A percentile compares a stretch with the other conserved stretches of the same genome.
Evolutionary conservation across 2,797 vertebrate genomes (phyloP).

Genomic region (Artibeus lituratus): DNA sequence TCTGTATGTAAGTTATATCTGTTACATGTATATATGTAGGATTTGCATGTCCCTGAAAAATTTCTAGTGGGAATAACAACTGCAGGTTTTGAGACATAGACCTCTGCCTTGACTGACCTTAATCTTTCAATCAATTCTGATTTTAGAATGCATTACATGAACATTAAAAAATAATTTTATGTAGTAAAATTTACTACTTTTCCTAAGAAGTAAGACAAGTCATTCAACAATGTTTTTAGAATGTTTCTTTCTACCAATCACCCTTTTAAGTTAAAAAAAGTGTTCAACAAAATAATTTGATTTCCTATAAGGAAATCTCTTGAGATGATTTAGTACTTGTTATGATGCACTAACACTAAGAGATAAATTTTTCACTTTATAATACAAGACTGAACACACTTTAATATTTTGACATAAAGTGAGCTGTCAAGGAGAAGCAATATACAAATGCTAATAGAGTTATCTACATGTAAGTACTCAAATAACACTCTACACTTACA

Average conservation of each 20-base stretch:
- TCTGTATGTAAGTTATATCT: too few species aligned
- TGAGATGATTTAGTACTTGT: neutral
- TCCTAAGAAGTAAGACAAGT: neutral
- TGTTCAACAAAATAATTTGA: neutral
- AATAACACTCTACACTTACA: neutral
- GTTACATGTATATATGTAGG: neutral
- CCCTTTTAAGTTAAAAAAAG: conserved; percentile 18
- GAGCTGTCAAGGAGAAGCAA: neutral
- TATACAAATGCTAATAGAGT: neutral
- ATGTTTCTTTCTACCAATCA: conserved; percentile 36
- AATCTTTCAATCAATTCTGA: neutral
- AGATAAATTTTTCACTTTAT: neutral
- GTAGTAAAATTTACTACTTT: neutral
- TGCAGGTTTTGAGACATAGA: neutral
- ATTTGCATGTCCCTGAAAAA: neutral
- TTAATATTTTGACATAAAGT: neutral
- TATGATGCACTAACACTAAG: neutral
- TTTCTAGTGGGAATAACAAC: neutral
- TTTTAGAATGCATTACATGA: neutral
- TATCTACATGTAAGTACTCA: neutral
- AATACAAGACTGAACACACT: neutral
- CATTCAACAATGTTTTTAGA: neutral
- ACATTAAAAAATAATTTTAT: neutral
- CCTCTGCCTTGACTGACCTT: neutral
- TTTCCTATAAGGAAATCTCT: neutral